Conservation (phyloP, 2,113 vertebrate genomes). For the Vidua chalybeata region DNA sequence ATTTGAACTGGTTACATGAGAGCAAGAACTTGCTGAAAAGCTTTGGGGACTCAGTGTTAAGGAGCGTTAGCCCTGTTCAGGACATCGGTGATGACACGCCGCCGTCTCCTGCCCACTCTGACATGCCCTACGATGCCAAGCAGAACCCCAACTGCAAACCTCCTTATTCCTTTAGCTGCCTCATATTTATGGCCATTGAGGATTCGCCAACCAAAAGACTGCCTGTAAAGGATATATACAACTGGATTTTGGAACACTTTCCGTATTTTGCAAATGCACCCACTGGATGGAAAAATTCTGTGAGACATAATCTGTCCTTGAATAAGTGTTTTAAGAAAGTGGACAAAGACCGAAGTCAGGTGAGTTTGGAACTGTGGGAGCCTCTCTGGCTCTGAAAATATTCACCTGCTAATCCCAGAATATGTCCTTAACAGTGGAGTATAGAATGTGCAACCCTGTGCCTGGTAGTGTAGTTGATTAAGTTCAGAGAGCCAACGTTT, state of each 20-base stretch:
- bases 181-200: conserved; percentile 99
- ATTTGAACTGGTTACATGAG: conserved; percentile 97
- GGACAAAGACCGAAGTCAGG: conserved; percentile 98
- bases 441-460: not conserved
- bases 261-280: conserved; percentile 96
- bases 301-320: conserved; percentile 95
- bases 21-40: conserved; percentile 97
- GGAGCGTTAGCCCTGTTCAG: conserved; percentile 94
- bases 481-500: conserved; percentile 2
- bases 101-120: conserved; percentile 87
- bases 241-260: conserved; percentile 99
- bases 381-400: not conserved
- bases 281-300: conserved; percentile 99
- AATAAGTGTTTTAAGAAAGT: conserved; percentile 99
- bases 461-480: not conserved
- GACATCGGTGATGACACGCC: conserved; percentile 87
- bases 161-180: conserved; percentile 98
- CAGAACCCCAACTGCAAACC: conserved; percentile 95
- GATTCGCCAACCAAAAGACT: conserved; percentile 94
- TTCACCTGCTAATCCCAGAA: not conserved
- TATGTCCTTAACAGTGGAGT: not conserved
- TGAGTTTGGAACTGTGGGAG: conserved; percentile 67
- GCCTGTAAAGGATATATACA: conserved; percentile 98
- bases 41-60: conserved; percentile 92
- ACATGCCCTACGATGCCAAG: conserved; percentile 88